These are phyloP conservation scores for crab-eating macaque (Macaca fascicularis) DNA, from an alignment of 2,113 vertebrate genomes.

Conservation along the genomic window DNA sequence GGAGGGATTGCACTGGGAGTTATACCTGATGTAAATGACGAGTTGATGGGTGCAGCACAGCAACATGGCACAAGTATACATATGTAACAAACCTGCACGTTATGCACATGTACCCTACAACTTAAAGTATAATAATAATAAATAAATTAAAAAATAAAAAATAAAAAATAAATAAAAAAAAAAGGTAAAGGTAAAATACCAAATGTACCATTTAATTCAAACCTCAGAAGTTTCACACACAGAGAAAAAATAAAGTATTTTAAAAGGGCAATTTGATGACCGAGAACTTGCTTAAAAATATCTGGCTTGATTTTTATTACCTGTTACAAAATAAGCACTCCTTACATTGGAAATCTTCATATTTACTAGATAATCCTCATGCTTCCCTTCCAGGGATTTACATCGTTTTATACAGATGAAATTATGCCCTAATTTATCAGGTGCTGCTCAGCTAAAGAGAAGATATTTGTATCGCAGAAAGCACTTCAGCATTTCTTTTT, in stretches of 20 bases:
- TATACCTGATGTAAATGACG: too few species aligned
- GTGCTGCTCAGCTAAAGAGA: background rate
- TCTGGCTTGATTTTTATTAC: background rate
- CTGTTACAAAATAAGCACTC: constrained; percentile 43
- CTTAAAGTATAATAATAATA: too few species aligned
- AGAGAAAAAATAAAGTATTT: background rate
- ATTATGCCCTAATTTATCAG: background rate
- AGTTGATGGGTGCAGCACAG: too few species aligned
- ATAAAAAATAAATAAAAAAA: too few species aligned
- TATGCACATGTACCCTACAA: too few species aligned
- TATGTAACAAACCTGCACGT: too few species aligned
- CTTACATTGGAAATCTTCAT: background rate
- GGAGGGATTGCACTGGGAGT: too few species aligned
- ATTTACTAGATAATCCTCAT: constrained; percentile 45
- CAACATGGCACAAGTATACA: too few species aligned
- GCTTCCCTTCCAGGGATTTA: constrained; percentile 22
- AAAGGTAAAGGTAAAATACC: background rate
- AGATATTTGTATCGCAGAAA: background rate
- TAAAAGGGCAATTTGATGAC: background rate
- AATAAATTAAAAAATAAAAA: too few species aligned
- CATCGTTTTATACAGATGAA: constrained; percentile 40
- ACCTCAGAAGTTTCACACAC: background rate
- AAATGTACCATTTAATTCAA: background rate
- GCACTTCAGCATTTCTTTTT: background rate
- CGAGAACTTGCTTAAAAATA: background rate